Percentiles rank a stretch among this genome's conserved stretches.
phyloP scores from a whole-genome alignment of 1,140 invertebrate genomes.

The Drosophila nigrodunni region DNA sequence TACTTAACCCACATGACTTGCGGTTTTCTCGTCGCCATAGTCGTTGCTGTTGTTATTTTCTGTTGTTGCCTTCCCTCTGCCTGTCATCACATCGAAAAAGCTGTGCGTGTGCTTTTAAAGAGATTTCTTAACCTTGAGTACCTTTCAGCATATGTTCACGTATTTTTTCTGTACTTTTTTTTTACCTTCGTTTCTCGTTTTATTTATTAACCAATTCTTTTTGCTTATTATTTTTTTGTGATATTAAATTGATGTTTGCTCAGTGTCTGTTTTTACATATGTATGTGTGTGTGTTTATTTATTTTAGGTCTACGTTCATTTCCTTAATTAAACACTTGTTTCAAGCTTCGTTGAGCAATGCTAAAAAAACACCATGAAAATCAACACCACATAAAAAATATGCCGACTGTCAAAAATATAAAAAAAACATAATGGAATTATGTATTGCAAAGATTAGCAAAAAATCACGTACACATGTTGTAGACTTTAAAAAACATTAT shows the following conservation, averaged over 20 bases:
- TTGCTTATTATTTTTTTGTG: conserved; percentile 59
- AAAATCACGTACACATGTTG: conserved; percentile 34
- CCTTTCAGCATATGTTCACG: conserved; percentile 63
- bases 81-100: conserved; percentile 76
- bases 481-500: background rate
- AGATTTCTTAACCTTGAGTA: conserved; percentile 81
- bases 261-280: conserved; percentile 4
- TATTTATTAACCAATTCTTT: conserved; percentile 71
- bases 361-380: conserved; percentile 28
- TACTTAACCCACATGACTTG: conserved; percentile 83
- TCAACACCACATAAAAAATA: conserved; percentile 50
- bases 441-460: conserved; percentile 41
- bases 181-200: conserved; percentile 48
- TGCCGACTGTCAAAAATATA: conserved; percentile 42
- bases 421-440: conserved; percentile 33
- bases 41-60: conserved; percentile 14
- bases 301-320: conserved; percentile 64
- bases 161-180: conserved; percentile 45
- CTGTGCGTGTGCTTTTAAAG: conserved; percentile 64
- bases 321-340: conserved; percentile 83
- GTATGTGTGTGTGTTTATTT: conserved; percentile 53
- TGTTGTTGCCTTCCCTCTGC: conserved; percentile 22
- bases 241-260: conserved; percentile 60
- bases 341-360: conserved; percentile 68
- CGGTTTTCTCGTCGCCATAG: conserved; percentile 55